Conservation (phyloP, 2,113 vertebrate species). For the Pogona vitticeps region DNA sequence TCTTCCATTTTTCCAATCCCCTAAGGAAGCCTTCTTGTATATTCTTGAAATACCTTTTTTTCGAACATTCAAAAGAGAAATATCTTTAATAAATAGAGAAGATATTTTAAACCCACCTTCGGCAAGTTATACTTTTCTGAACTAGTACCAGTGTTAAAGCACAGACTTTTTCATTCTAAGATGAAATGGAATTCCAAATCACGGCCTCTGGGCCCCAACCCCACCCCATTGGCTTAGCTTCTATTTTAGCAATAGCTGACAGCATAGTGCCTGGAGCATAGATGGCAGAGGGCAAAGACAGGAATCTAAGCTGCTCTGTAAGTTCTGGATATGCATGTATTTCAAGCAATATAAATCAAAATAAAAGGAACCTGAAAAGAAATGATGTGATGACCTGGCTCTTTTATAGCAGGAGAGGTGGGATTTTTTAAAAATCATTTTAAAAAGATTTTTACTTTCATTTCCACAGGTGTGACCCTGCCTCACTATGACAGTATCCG, state of each 20-base stretch:
- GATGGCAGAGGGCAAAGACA: conserved; percentile 45
- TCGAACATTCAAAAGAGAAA: conserved; percentile 34
- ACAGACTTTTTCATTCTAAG: conserved; percentile 55
- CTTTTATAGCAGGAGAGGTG: conserved; percentile 8
- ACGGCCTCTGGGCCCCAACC: conserved; percentile 32
- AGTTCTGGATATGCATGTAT: conserved; percentile 51
- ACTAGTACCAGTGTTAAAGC: conserved; percentile 44
- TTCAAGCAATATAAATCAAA: conserved; percentile 51
- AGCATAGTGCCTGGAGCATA: conserved; percentile 55
- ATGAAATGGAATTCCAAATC: conserved; percentile 49
- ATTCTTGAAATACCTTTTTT: neutral
- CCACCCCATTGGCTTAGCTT: conserved; percentile 40
- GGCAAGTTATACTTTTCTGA: conserved; percentile 20
- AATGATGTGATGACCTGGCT: conserved; percentile 26
- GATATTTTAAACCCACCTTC: neutral
- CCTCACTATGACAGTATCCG: neutral
- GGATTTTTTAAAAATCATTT: neutral
- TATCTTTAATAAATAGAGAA: conserved; percentile 35
- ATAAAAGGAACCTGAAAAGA: conserved; percentile 31
- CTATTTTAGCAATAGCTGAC: conserved; percentile 57
- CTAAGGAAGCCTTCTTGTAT: conserved; percentile 22
- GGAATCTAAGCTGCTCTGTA: conserved; percentile 55
- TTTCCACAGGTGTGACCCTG: fast-evolving
- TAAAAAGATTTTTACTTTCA: neutral
- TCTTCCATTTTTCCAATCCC: neutral